These are phyloP conservation scores for Mongoloraphidia duomilia DNA, from an alignment of 2,888 invertebrate genomes.

Conservation along the genomic window DNA sequence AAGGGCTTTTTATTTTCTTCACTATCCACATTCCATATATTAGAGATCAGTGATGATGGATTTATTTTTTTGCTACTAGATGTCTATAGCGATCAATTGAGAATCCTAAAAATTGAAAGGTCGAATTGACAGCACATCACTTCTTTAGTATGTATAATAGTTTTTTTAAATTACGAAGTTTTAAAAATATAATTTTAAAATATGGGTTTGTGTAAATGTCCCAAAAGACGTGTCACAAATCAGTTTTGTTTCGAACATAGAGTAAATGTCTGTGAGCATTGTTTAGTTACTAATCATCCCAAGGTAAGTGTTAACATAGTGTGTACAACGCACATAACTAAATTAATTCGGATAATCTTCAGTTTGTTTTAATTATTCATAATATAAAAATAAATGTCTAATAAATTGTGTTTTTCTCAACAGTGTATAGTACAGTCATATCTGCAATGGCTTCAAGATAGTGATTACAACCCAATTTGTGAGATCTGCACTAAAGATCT, in stretches of 20 bases:
- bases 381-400: no score
- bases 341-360: no score
- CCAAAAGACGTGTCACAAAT: slow-evolving; percentile 91
- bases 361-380: no score
- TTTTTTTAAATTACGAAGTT: no score
- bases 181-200: slow-evolving; percentile 9
- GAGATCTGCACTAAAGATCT: slow-evolving; percentile 74
- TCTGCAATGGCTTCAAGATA: slow-evolving; percentile 94
- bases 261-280: slow-evolving; percentile 98
- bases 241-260: slow-evolving; percentile 98
- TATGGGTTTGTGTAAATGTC: slow-evolving; percentile 99
- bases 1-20: no score
- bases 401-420: slow-evolving; percentile 22
- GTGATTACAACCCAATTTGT: slow-evolving; percentile 91
- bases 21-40: no score
- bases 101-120: no score
- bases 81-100: no score
- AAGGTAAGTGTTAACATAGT: slow-evolving; percentile 49
- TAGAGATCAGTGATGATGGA: no score
- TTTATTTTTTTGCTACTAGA: no score
- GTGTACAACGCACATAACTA: not conserved
- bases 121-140: no score
- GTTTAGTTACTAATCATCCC: slow-evolving; percentile 91
- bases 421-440: slow-evolving; percentile 98
- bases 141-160: no score